phyloP scores from a whole-genome alignment of 2,888 invertebrate species.

The Zygogramma bicolorata region DNA sequence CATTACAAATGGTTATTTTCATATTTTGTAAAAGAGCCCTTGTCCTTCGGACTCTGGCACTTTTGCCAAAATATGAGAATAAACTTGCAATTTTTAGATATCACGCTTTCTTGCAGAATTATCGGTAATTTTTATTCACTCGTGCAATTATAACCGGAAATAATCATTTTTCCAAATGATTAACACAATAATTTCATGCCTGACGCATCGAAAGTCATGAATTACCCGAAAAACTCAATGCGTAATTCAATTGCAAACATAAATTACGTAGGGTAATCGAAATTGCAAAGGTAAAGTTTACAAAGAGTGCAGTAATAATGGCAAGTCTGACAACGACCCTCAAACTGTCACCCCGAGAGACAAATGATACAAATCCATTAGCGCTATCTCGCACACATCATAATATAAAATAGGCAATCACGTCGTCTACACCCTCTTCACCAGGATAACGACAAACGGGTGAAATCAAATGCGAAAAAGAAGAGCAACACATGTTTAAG shows the following conservation, averaged over 20 bases:
- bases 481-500: conserved; percentile 55
- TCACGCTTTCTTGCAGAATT: too few species aligned
- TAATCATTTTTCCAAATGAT: too few species aligned
- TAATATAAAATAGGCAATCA: conserved; percentile 45
- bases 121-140: too few species aligned
- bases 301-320: conserved; percentile 30
- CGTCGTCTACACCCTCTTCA: conserved; percentile 36
- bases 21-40: too few species aligned
- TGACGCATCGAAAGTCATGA: not conserved
- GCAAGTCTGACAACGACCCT: conserved; percentile 40
- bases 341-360: conserved; percentile 55
- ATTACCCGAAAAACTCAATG: not conserved
- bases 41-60: too few species aligned
- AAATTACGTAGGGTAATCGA: conserved; percentile 26
- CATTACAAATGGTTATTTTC: too few species aligned
- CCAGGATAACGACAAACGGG: conserved; percentile 48
- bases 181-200: not conserved
- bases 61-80: too few species aligned
- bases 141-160: too few species aligned
- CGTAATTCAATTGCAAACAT: conserved; percentile 19
- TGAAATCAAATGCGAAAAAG: conserved; percentile 46
- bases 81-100: too few species aligned
- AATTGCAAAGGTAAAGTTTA: conserved; percentile 33
- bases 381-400: conserved; percentile 53
- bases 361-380: conserved; percentile 62